Evolutionary conservation across 2,797 vertebrate species (phyloP).

Genomic region (Myripristis jacobus): DNA sequence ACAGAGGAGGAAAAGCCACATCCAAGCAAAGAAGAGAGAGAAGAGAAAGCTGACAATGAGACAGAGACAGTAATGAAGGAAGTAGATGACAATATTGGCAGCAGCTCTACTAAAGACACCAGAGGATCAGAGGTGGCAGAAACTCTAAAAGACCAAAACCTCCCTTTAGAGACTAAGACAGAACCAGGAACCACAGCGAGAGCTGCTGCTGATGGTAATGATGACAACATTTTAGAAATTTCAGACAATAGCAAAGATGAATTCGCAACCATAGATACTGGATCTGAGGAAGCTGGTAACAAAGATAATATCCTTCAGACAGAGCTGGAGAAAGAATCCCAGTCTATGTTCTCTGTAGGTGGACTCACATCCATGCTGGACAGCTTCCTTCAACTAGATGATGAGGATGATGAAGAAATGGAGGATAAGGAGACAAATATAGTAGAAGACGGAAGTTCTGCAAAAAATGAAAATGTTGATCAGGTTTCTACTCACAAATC

Average conservation of each 20-base stretch:
- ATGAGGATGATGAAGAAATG: too few relatives aligned
- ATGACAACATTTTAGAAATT: not conserved
- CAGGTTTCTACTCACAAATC: too few relatives aligned
- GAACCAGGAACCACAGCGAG: not conserved
- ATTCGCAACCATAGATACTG: slow-evolving; percentile 8
- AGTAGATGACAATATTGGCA: slow-evolving; percentile 21
- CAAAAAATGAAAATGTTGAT: too few relatives aligned
- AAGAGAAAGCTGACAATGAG: slow-evolving; percentile 16
- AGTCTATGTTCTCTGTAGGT: too few relatives aligned
- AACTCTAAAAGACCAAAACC: not conserved
- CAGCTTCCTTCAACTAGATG: too few relatives aligned
- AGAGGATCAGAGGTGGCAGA: not conserved
- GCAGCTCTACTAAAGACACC: not conserved
- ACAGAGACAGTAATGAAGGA: slow-evolving; percentile 26
- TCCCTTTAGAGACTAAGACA: slow-evolving; percentile 14
- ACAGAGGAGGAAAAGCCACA: slow-evolving; percentile 27
- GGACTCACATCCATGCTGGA: too few relatives aligned
- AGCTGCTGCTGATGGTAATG: not conserved
- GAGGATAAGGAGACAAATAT: too few relatives aligned
- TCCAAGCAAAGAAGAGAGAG: slow-evolving; percentile 3
- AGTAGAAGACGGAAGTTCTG: too few relatives aligned
- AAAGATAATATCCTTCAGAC: too few relatives aligned
- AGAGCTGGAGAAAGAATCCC: too few relatives aligned
- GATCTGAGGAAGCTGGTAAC: slow-evolving; percentile 21
- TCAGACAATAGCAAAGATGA: slow-evolving; percentile 2